Conservation (phyloP, 2,797 vertebrate genomes). For the Synanceia verrucosa region DNA sequence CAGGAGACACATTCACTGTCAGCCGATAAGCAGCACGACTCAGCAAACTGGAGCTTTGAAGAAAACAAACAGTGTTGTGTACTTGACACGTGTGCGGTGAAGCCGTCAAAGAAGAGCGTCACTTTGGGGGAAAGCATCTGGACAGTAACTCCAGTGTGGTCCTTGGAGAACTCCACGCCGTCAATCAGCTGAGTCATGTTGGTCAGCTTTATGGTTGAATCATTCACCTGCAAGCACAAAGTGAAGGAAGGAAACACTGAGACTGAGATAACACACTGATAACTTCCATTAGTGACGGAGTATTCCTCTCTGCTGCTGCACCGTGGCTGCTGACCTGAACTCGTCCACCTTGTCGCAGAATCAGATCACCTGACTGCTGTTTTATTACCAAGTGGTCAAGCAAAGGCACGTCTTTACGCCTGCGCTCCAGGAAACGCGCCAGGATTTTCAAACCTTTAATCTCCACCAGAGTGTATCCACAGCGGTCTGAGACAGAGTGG, state of each 20-base stretch:
- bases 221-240: not conserved
- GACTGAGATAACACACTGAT: not conserved
- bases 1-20: too few species aligned
- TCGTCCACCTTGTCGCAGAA: not conserved
- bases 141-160: too few species aligned
- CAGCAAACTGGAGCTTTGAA: too few species aligned
- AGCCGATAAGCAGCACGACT: too few species aligned
- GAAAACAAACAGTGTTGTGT: too few species aligned
- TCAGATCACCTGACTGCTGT: fast-evolving
- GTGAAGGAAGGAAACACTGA: not conserved
- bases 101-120: too few species aligned
- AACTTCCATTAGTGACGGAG: too few species aligned
- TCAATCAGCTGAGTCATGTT: fast-evolving
- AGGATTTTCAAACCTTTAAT: fast-evolving
- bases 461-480: fast-evolving
- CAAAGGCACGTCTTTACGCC: not conserved
- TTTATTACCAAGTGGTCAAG: not conserved
- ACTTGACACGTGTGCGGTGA: not conserved
- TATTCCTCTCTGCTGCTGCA: too few species aligned
- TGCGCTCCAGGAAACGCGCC: not conserved
- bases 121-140: too few species aligned
- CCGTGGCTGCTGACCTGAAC: not conserved
- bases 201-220: not conserved
- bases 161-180: too few species aligned
- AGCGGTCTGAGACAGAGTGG: not conserved